Base-by-base conservation (phyloP, 64 coral and sea anemone species). In the Pocillopora damicornis region DNA sequence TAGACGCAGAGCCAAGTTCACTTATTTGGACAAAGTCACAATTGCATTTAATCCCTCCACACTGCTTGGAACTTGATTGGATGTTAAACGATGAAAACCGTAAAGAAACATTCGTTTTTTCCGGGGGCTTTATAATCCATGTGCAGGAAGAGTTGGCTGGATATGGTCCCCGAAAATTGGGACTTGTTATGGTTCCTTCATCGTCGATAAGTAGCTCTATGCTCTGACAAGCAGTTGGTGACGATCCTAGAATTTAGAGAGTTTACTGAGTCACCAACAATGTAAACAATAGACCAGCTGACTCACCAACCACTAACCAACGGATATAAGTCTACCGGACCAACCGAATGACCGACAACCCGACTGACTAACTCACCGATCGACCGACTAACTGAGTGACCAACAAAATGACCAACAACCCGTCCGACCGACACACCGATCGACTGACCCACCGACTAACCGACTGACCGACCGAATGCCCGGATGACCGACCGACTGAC, bases 11-110 rank as follows among this genome's bases (percentile, higher is more conserved):
- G 63, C 79, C 87, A 45, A 65, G 87, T 35, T 79, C 63, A 34
- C 58, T 71, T 2, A 87, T 9, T 18, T 76, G 80, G 63, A 82
- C 61, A 18, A 66, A 82, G 18, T 82, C 80, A 82, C 80, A 82
- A 42, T 61, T 30, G 16, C 80, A 82, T 15, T 82, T 82, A 20
- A 1, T 67, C 16, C 80, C 80, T 8, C 62, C 61, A 20, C 80
- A 82, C 23, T 82, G 80, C 35, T 82, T 82, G 22, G 61, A 17
- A 9, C 10, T 42, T 11, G 80, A 82, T 42, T 67, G 34, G 35
- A 67, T 9, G 25, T 82, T 45, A 35, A 82, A 82, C 13, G 61
- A 82, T 8, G 35, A 38, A 67, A 82, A 42, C 10, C 61, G 18
- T 8, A 82, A 20, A 73, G 42, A 58, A 22, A 85, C 22, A 23